A percentile compares a stretch with the other conserved stretches of the same genome.
Evolutionary conservation across 2,888 invertebrate genomes (phyloP).

Genomic region (Andrena camellia): DNA sequence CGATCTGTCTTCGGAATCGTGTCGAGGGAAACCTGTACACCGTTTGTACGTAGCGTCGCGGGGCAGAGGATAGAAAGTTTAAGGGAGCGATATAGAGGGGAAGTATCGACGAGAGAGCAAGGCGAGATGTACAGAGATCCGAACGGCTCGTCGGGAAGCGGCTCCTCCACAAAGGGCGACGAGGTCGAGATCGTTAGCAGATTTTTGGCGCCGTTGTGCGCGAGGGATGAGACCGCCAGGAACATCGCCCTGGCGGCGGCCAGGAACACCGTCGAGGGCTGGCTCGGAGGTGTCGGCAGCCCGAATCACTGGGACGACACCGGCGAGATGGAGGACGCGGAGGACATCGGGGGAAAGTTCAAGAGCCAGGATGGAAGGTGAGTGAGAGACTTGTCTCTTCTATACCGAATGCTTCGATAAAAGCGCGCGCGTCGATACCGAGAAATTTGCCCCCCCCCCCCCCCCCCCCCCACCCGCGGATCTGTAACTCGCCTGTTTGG

Average conservation of each 20-base stretch:
- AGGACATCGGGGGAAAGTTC: slow-evolving; percentile 72
- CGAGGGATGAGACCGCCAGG: slow-evolving; percentile 86
- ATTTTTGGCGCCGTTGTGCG: slow-evolving; percentile 86
- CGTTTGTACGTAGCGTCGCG: neutral
- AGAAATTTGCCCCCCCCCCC: neutral
- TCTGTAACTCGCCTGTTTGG: neutral
- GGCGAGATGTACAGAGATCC: slow-evolving; percentile 79
- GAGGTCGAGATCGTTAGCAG: slow-evolving; percentile 86
- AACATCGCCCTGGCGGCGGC: slow-evolving; percentile 86
- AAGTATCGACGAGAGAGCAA: slow-evolving; percentile 17
- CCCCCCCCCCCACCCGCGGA: too few species aligned
- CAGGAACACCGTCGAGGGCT: slow-evolving; percentile 86
- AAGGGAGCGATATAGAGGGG: slow-evolving; percentile 5
- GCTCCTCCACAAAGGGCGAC: slow-evolving; percentile 80
- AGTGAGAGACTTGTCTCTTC: slow-evolving; percentile 22
- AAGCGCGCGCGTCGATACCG: slow-evolving; percentile 2
- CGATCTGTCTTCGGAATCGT: neutral
- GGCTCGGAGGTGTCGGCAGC: slow-evolving; percentile 86
- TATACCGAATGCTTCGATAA: neutral
- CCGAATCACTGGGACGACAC: slow-evolving; percentile 84
- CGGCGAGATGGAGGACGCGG: slow-evolving; percentile 75
- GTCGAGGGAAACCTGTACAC: neutral
- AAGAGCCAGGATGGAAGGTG: slow-evolving; percentile 79
- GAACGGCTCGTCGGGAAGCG: slow-evolving; percentile 74
- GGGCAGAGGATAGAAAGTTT: neutral